phyloP scores from a whole-genome alignment of 2,113 vertebrate genomes.

The Labeo catla region DNA sequence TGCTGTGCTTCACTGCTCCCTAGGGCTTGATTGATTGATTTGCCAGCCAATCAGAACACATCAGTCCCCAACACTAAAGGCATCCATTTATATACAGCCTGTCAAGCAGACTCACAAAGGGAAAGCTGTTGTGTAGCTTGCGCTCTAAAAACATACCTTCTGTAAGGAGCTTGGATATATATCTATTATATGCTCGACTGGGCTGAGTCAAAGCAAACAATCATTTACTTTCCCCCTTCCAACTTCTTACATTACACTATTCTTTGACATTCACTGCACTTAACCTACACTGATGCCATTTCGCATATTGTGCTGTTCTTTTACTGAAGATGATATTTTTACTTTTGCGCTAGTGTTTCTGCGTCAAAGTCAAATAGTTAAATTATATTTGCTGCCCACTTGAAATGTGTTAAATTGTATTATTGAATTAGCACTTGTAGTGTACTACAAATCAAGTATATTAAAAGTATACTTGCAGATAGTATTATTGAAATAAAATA shows the following conservation, averaged over 20 bases:
- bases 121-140: constrained; percentile 50
- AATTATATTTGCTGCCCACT: background rate
- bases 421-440: background rate
- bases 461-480: background rate
- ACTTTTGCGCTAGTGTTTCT: background rate
- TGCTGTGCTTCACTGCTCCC: constrained; percentile 62
- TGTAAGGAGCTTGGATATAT: constrained; percentile 12
- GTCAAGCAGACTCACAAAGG: constrained; percentile 68
- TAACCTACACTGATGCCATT: background rate
- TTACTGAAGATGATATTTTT: too few species aligned
- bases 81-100: constrained; percentile 69
- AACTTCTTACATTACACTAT: background rate
- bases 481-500: background rate
- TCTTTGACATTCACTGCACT: background rate
- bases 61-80: constrained; percentile 63
- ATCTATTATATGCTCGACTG: background rate
- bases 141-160: constrained; percentile 56
- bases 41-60: constrained; percentile 69
- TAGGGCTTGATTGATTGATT: constrained; percentile 74
- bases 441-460: background rate
- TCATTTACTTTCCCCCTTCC: background rate
- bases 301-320: background rate
- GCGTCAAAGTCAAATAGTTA: background rate
- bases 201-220: background rate
- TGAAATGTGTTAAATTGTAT: too few species aligned